phyloP scores from a whole-genome alignment of 2,113 vertebrate genomes.

The Trogon melanurus region DNA sequence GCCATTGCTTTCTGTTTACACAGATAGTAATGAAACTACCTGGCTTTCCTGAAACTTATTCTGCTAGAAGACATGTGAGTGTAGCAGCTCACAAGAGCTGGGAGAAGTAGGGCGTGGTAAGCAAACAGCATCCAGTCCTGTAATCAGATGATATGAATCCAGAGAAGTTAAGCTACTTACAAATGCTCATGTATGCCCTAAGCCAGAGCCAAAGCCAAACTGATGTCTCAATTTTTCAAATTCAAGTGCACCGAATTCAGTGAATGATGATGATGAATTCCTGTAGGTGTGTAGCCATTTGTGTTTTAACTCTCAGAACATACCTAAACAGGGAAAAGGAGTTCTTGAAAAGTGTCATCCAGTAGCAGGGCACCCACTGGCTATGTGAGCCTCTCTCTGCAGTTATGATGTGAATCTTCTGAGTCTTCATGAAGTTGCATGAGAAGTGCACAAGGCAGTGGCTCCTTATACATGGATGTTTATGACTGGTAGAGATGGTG shows the following conservation, averaged over 20 bases:
- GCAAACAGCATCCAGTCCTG: not conserved
- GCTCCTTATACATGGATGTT: not conserved
- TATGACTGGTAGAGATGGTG: not conserved
- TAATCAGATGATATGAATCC: not conserved
- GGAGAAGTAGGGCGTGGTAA: not conserved
- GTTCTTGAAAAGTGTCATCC: not conserved
- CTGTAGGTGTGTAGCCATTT: not conserved
- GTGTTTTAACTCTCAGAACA: not conserved
- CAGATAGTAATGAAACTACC: not conserved
- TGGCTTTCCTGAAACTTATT: not conserved
- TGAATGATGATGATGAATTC: not conserved
- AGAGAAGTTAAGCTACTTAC: not conserved
- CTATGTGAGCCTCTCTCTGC: not conserved
- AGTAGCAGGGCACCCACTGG: not conserved
- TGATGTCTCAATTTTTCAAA: not conserved
- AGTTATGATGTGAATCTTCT: fast-evolving
- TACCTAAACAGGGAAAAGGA: not conserved
- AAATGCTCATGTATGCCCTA: not conserved
- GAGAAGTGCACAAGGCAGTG: not conserved
- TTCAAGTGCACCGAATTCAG: not conserved
- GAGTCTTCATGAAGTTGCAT: not conserved
- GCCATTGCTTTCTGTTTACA: not conserved
- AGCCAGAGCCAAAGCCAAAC: not conserved
- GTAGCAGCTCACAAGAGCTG: not conserved
- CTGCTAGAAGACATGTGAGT: not conserved